Evolutionary conservation across 2,113 vertebrate genomes (phyloP), one percentile per base, ranked within the genome.

Genomic region (Bufo gargarizans): DNA sequence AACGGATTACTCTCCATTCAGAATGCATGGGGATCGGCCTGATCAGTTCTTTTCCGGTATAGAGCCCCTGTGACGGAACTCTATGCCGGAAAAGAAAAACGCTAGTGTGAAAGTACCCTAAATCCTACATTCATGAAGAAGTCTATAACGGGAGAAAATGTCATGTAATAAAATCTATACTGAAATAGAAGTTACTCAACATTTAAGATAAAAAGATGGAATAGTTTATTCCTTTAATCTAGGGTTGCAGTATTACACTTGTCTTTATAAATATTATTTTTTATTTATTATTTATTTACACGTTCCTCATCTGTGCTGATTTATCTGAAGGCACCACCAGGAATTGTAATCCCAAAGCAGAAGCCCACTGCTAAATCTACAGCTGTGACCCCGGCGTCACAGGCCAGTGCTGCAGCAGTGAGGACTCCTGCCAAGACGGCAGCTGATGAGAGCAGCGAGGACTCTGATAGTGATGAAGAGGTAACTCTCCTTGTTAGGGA

Each of bases 371-470:
- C 71, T 16, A 72, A 72, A 72, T 3, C 71, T 72, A 47, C 71
- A 72, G 9, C 12, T 47, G 3, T 47, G 71, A 49, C 71, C 33
- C 69, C 43, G 6, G 69, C 4, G 3, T 71, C 67, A 1, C 33
- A 45, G 4, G 14, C 0, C 33, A 45, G 5, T 3, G 4, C 4
- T 16, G 11, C 69, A 6, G 12, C 69, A 43, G 14, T 16, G 33
- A 72, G 22, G 16, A 43, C 33, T 16, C 5, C 14, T 17, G 2
- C 71, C 43, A 47, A 16, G 69, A 72, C 1, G 12, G 33, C 6
- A 20, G 58, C 4, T 65, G 76, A 63, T 77, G 56, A 63, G 55
- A 86, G 76, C 85, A 67, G 74, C 1, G 69, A 72, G 22, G 45
- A 47, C 0, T 78, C 76, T 3, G 85, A 80, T 16, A 86, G 61